phyloP scores from a whole-genome alignment of 1,140 invertebrate genomes.

The Theocolax elegans region DNA sequence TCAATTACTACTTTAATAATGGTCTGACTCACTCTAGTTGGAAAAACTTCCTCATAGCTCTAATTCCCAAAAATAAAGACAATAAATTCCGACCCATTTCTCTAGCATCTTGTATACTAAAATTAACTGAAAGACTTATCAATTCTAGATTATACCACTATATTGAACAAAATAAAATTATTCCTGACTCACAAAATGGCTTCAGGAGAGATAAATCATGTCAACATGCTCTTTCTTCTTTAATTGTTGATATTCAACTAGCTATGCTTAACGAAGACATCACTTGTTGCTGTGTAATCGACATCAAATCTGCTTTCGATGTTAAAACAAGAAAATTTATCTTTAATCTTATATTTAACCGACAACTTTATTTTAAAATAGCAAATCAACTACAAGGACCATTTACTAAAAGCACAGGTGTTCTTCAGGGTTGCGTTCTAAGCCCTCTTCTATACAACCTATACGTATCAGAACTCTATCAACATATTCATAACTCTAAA shows the following conservation, averaged over 20 bases:
- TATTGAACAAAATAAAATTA: background rate
- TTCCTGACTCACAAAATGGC: slow-evolving; percentile 22
- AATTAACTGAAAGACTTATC: slow-evolving; percentile 27
- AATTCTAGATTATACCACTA: slow-evolving; percentile 2
- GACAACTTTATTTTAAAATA: slow-evolving; percentile 12
- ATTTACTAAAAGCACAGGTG: background rate
- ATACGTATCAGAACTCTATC: slow-evolving; percentile 36
- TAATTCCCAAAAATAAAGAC: slow-evolving; percentile 29
- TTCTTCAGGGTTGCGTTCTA: slow-evolving; percentile 39
- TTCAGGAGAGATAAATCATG: slow-evolving; percentile 38
- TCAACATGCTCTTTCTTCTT: background rate
- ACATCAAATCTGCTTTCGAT: slow-evolving; percentile 2
- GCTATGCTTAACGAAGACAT: slow-evolving; percentile 21
- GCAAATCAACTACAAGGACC: background rate
- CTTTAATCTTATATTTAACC: background rate
- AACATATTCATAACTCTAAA: background rate
- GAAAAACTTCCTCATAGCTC: slow-evolving; percentile 22
- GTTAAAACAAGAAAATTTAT: slow-evolving; percentile 16
- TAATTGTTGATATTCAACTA: slow-evolving; percentile 34
- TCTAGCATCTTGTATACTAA: slow-evolving; percentile 21
- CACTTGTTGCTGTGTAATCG: slow-evolving; percentile 1
- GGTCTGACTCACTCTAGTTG: background rate
- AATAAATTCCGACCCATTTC: slow-evolving; percentile 35
- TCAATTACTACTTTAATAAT: background rate
- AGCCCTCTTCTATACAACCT: slow-evolving; percentile 41